These are phyloP conservation scores for Erythrolamprus reginae DNA, from an alignment of 2,113 vertebrate species.

Conservation along the genomic window DNA sequence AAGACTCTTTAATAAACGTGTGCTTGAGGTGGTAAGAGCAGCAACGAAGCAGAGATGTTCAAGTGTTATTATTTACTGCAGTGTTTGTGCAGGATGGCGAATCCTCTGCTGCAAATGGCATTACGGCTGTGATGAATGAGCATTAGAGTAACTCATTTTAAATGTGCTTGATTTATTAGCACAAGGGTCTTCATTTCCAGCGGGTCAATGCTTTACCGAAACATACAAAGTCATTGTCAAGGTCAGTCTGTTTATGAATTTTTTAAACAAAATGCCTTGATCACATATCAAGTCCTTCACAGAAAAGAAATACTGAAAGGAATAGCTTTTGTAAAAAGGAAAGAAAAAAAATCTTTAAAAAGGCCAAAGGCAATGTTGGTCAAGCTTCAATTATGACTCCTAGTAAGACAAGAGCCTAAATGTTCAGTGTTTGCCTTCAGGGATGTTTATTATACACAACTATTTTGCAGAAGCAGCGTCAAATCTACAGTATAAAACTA, in stretches of 20 bases:
- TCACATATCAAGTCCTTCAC: slow-evolving; percentile 78
- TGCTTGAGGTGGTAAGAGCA: slow-evolving; percentile 78
- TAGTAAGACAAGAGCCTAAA: slow-evolving; percentile 99
- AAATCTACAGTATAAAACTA: slow-evolving; percentile 99
- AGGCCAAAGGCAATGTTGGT: slow-evolving; percentile 95
- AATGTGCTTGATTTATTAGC: slow-evolving; percentile 99
- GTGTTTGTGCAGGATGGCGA: slow-evolving; percentile 90
- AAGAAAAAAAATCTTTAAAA: slow-evolving; percentile 74
- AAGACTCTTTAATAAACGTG: slow-evolving; percentile 94
- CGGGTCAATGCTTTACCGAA: slow-evolving; percentile 98
- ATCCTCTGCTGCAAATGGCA: slow-evolving; percentile 96
- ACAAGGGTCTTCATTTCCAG: slow-evolving; percentile 95
- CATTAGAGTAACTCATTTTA: slow-evolving; percentile 99
- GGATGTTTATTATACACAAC: slow-evolving; percentile 99
- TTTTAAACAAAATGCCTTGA: slow-evolving; percentile 87
- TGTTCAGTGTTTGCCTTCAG: slow-evolving; percentile 97
- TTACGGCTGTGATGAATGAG: slow-evolving; percentile 99
- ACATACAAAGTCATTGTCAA: slow-evolving; percentile 98
- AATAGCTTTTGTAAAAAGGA: slow-evolving; percentile 68
- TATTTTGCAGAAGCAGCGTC: slow-evolving; percentile 99
- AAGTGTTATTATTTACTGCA: slow-evolving; percentile 99
- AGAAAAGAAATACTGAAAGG: slow-evolving; percentile 73
- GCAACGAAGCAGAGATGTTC: slow-evolving; percentile 82
- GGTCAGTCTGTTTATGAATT: slow-evolving; percentile 94
- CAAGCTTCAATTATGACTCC: slow-evolving; percentile 99